Percentiles rank a stretch among this genome's conserved stretches.
These are phyloP conservation scores for Thymelicus sylvestris DNA, from an alignment of 2,888 invertebrate genomes.

Conservation along the genomic window DNA sequence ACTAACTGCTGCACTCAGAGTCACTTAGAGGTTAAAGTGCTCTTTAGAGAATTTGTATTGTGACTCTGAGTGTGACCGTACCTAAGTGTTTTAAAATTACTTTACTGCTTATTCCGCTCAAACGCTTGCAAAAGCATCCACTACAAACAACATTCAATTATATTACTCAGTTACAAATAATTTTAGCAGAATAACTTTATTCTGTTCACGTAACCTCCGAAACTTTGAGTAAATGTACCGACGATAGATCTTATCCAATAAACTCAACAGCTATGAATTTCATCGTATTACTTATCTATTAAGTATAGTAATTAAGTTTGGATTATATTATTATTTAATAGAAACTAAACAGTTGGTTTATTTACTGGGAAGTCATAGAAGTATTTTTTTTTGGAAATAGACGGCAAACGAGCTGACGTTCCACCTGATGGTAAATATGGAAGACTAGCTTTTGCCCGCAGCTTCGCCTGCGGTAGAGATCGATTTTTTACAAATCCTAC, in stretches of 20 bases:
- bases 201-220: neutral
- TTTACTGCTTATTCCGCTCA: neutral
- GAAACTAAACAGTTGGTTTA: neutral
- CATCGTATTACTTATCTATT: neutral
- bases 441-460: too few relatives aligned
- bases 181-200: neutral
- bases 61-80: too few relatives aligned
- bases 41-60: too few relatives aligned
- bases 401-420: too few relatives aligned
- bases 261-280: neutral
- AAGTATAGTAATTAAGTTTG: neutral
- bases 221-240: conserved; percentile 1
- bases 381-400: too few relatives aligned
- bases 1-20: too few relatives aligned
- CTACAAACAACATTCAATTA: neutral
- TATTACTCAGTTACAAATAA: neutral
- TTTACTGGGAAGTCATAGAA: too few relatives aligned
- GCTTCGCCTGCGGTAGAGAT: too few relatives aligned
- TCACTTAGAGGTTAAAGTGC: too few relatives aligned
- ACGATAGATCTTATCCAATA: neutral
- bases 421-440: too few relatives aligned
- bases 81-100: too few relatives aligned
- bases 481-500: too few relatives aligned
- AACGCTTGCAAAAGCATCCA: neutral
- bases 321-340: neutral